These are phyloP conservation scores for Xestobium rufovillosum DNA, from an alignment of 2,888 invertebrate genomes.

Conservation along the genomic window DNA sequence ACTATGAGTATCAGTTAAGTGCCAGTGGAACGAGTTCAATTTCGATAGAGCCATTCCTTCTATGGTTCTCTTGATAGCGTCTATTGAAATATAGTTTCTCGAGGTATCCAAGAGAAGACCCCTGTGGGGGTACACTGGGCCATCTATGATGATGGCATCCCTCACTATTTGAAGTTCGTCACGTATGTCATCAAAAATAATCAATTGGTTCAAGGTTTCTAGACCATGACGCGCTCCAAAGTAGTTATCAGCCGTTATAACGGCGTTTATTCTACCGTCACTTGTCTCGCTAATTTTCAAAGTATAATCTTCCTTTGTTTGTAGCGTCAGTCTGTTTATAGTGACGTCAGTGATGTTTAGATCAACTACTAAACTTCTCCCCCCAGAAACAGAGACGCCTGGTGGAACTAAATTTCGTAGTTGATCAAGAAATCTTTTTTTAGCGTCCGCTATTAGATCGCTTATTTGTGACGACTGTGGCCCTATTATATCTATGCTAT, in stretches of 20 bases:
- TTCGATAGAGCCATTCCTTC: conserved; percentile 89
- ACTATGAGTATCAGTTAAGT: conserved; percentile 88
- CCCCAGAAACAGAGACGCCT: conserved; percentile 32
- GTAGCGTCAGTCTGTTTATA: conserved; percentile 41
- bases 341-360: conserved; percentile 33
- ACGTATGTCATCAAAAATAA: conserved; percentile 58
- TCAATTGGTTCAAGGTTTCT: conserved; percentile 60
- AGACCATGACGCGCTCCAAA: conserved; percentile 62
- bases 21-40: conserved; percentile 92
- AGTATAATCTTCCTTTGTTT: conserved; percentile 54
- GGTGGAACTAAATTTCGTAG: conserved; percentile 20
- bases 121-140: conserved; percentile 79
- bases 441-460: conserved; percentile 30
- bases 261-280: conserved; percentile 48
- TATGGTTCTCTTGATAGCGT: conserved; percentile 65
- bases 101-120: conserved; percentile 86
- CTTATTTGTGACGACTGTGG: conserved; percentile 30
- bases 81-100: conserved; percentile 73
- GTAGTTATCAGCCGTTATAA: conserved; percentile 51
- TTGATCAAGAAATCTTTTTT: conserved; percentile 28
- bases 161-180: conserved; percentile 55
- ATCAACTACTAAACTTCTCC: conserved; percentile 41
- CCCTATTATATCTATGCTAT: conserved; percentile 48
- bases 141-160: conserved; percentile 60
- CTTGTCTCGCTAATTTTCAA: conserved; percentile 42